Conservation (phyloP, 2,113 vertebrate species). For the Phasianus colchicus region DNA sequence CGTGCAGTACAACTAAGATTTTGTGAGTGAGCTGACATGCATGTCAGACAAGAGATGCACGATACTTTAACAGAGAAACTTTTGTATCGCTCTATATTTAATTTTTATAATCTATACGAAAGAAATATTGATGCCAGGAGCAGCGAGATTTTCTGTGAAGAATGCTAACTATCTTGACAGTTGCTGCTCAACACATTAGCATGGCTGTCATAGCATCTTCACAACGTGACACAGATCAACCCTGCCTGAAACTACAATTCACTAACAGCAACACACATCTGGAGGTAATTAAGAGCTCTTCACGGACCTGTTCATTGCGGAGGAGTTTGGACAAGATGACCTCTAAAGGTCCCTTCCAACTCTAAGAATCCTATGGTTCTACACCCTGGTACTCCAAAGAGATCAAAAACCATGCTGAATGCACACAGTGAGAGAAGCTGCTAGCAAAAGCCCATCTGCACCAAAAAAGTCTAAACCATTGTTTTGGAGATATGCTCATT, state of each 20-base stretch:
- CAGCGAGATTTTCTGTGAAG: not conserved
- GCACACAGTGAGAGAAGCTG: not conserved
- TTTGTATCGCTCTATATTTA: conserved; percentile 18
- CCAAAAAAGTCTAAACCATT: not conserved
- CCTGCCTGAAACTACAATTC: not conserved
- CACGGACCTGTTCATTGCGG: not conserved
- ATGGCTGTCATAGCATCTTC: not conserved
- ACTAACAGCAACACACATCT: not conserved
- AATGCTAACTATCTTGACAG: not conserved
- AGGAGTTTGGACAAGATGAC: too few species aligned
- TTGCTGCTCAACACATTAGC: not conserved
- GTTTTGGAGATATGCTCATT: accelerated
- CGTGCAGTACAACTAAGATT: not conserved
- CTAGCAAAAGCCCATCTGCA: accelerated
- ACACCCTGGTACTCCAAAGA: not conserved
- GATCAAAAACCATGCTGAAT: not conserved
- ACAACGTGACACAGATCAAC: not conserved
- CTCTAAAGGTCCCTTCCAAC: too few species aligned
- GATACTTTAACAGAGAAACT: not conserved
- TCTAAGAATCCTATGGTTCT: too few species aligned
- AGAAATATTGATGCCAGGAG: conserved; percentile 9
- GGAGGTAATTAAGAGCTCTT: not conserved
- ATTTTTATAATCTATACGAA: conserved; percentile 10
- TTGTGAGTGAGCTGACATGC: conserved; percentile 29
- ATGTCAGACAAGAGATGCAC: not conserved